A percentile compares a stretch with the other conserved stretches of the same genome.
Conservation (phyloP, 2,113 vertebrate species). For the Serinus canaria region DNA sequence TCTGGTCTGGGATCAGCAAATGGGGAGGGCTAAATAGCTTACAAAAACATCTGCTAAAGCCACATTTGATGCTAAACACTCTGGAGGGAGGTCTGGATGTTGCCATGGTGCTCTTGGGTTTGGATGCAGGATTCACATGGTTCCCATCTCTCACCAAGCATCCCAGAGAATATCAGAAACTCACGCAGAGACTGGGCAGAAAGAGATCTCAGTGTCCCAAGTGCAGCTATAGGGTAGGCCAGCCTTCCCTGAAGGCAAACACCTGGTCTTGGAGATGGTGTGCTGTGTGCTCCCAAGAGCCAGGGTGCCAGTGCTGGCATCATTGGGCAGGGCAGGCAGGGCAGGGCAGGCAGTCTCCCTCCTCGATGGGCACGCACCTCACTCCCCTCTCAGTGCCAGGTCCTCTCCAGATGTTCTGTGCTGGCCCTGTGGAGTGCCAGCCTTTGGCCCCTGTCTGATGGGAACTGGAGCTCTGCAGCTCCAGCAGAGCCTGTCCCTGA, state of each 20-base stretch:
- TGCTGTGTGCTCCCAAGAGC: neutral
- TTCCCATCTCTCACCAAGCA: neutral
- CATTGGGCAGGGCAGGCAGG: neutral
- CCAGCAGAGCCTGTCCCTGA: neutral
- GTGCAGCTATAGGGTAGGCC: neutral
- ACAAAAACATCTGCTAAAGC: neutral
- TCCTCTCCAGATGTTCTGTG: neutral
- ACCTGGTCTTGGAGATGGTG: neutral
- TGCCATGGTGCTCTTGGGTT: neutral
- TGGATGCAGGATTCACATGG: neutral
- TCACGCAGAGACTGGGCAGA: neutral
- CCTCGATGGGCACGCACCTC: rapidly evolving
- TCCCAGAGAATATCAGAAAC: neutral
- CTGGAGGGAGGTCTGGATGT: neutral
- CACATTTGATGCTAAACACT: neutral
- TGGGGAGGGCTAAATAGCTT: neutral
- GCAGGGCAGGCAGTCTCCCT: neutral
- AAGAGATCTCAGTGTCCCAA: neutral
- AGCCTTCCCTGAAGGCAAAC: neutral
- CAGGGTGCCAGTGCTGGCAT: neutral
- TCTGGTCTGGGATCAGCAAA: neutral
- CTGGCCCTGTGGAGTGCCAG: neutral
- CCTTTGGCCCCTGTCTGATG: neutral
- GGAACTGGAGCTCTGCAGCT: neutral
- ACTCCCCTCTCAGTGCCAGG: neutral